Evolutionary conservation across 2,888 invertebrate species (phyloP), one percentile per base, ranked within the genome.

Genomic region (Euclidia mi): DNA sequence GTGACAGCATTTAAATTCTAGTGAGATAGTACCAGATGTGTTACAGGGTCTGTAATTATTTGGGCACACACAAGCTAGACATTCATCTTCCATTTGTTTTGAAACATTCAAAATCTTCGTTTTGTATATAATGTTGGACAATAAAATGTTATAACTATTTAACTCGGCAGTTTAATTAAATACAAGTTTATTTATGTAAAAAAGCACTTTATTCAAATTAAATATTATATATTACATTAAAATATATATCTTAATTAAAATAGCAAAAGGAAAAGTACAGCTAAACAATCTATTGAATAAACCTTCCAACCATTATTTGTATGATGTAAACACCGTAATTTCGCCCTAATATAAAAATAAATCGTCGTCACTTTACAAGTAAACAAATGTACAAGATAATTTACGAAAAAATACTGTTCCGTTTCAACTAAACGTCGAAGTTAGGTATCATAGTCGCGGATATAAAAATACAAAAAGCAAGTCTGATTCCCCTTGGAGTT

Each of bases 141-240:
- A 87, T 90, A 88, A 90, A 90, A 59, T 62, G 66, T 81, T 83
- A 79, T 49, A 44, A 63, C 58, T 53, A 31, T 47, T 47, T 40
- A 11, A 51, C 32, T 56, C 18, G 6, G 40, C 9, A 49, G 59
- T 56, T 44, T 60, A 28, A 57, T 38, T 57, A 41, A 46, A 56
- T 45, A 55, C 55, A 70, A 77, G 67, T 46, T 71, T 73, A 62
- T 57, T 66, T 77, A 51, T 85, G 78, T 88, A 92, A 88, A 94
- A 94, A 94, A 94, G 94, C 94, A 91, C 87, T 94, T 94, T 94
- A 94, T 92, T 94, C 91, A 93, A 94, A 94, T 94, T 93, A 94
- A 92, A 94, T 93, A 89, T 90, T 90, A 90, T 94, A 94, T 93
- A 92, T 94, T 94, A 94, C 94, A 94, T 89, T 94, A 92, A 92